These are phyloP conservation scores for Smithornis capensis DNA, from an alignment of 2,113 vertebrate species.

Conservation along the genomic window DNA sequence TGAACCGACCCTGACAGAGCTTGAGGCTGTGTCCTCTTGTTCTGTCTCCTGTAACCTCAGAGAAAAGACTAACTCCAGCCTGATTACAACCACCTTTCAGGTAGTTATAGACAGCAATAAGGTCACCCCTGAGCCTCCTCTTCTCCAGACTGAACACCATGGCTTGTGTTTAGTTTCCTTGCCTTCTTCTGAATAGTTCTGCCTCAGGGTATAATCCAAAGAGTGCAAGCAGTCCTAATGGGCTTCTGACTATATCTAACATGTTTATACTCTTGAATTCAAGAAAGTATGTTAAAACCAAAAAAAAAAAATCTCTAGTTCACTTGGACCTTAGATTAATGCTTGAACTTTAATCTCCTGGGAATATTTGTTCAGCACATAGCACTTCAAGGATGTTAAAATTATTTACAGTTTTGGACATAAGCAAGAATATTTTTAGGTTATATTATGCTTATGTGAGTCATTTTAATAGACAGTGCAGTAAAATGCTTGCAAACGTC, in stretches of 20 bases:
- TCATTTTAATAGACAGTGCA: neutral
- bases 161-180: neutral
- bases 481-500: neutral
- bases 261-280: neutral
- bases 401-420: neutral
- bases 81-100: no score
- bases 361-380: neutral
- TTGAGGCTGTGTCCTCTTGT: no score
- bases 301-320: neutral
- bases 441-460: accelerated
- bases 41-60: no score
- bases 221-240: neutral
- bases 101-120: no score
- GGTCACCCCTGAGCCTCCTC: no score
- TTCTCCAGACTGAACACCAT: no score
- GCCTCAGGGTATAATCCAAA: neutral
- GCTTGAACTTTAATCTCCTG: neutral
- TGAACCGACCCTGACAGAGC: no score
- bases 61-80: no score
- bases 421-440: neutral
- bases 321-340: neutral
- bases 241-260: neutral
- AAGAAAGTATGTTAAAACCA: neutral
- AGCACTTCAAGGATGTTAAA: neutral
- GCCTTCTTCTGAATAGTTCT: neutral